Evolutionary conservation across 2,797 vertebrate species (phyloP).

Genomic region (Enteromius argenteus): DNA sequence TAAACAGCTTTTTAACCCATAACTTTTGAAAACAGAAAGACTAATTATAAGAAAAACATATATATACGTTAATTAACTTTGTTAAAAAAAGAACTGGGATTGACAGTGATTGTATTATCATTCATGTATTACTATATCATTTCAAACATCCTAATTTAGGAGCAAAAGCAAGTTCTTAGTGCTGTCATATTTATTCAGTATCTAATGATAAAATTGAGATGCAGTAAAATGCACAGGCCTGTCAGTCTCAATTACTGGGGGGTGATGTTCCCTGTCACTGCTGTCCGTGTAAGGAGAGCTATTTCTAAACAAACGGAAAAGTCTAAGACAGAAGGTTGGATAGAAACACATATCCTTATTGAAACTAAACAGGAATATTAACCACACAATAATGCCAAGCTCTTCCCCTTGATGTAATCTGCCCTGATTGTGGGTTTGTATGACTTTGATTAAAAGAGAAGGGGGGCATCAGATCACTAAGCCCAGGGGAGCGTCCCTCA

Average conservation of each 20-base stretch:
- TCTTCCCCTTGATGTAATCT: slow-evolving; percentile 76
- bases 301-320: slow-evolving; percentile 4
- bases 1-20: neutral
- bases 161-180: neutral
- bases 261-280: neutral
- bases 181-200: neutral
- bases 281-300: slow-evolving; percentile 5
- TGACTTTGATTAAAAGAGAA: slow-evolving; percentile 80
- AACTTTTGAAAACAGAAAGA: neutral
- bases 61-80: neutral
- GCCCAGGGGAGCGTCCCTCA: slow-evolving; percentile 70
- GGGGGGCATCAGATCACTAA: slow-evolving; percentile 75
- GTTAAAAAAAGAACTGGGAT: no score
- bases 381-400: slow-evolving; percentile 69
- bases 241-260: neutral
- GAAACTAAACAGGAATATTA: slow-evolving; percentile 63
- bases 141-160: neutral
- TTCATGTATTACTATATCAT: neutral
- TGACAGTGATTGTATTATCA: neutral
- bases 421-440: slow-evolving; percentile 79
- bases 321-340: neutral
- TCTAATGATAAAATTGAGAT: neutral
- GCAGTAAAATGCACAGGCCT: neutral
- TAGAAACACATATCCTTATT: slow-evolving; percentile 34
- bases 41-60: neutral